Percentiles rank a stretch among this genome's conserved stretches.
phyloP scores from a whole-genome alignment of 2,888 invertebrate genomes.

The Macaria notata region DNA sequence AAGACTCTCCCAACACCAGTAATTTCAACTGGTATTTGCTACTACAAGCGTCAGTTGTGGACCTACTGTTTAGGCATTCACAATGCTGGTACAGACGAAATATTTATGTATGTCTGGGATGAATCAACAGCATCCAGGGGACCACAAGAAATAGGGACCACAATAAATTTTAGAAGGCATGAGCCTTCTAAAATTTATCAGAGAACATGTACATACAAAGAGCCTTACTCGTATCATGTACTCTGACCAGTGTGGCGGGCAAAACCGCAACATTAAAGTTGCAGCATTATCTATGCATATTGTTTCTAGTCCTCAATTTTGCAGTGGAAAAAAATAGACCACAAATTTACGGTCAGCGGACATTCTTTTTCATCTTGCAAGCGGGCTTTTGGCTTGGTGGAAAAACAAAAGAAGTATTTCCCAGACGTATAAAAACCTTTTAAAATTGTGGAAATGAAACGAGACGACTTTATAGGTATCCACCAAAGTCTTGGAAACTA shows the following conservation, averaged over 20 bases:
- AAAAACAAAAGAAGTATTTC: conserved; percentile 14
- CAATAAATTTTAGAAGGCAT: too few species aligned
- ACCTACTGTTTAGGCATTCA: conserved; percentile 29
- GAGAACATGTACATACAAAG: conserved; percentile 36
- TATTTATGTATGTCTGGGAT: conserved; percentile 28
- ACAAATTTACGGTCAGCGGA: conserved; percentile 25
- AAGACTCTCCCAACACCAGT: conserved; percentile 25
- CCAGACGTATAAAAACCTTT: conserved; percentile 22
- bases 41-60: conserved; percentile 29
- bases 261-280: conserved; percentile 37
- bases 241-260: too few species aligned
- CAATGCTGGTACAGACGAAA: conserved; percentile 27
- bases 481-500: conserved; percentile 23
- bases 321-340: conserved; percentile 24
- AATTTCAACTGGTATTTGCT: conserved; percentile 34
- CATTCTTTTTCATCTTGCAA: conserved; percentile 23
- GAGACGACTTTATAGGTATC: conserved; percentile 28
- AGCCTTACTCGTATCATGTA: conserved; percentile 22
- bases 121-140: conserved; percentile 38
- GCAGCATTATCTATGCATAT: conserved; percentile 27
- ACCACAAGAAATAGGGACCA: conserved; percentile 36
- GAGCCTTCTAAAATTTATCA: too few species aligned
- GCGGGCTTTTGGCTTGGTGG: conserved; percentile 25
- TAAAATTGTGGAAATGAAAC: conserved; percentile 25
- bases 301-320: conserved; percentile 15